Evolutionary conservation across 2,888 invertebrate genomes (phyloP).

Genomic region (Morpho deidamia): DNA sequence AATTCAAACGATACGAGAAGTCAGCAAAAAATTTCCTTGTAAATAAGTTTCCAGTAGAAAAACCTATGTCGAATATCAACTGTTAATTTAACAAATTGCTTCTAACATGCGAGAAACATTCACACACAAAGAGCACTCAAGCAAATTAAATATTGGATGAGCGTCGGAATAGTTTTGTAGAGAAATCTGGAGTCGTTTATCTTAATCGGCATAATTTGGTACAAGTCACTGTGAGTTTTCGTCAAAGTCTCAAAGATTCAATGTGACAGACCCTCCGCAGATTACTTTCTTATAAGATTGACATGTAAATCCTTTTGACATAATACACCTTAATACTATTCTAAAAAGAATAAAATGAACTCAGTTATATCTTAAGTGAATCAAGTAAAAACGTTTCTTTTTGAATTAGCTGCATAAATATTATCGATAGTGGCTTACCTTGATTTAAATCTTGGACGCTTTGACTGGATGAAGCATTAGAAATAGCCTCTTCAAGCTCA

Average conservation of each 20-base stretch:
- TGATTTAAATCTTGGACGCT: slow-evolving; percentile 87
- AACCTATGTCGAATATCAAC: slow-evolving; percentile 25
- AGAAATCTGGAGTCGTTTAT: slow-evolving; percentile 66
- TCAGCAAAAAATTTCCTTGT: too few relatives aligned
- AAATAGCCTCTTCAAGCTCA: slow-evolving; percentile 83
- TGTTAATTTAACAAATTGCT: slow-evolving; percentile 72
- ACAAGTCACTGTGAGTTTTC: slow-evolving; percentile 60
- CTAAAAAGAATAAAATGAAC: background rate
- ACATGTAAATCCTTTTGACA: slow-evolving; percentile 44
- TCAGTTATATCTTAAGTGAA: background rate
- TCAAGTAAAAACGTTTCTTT: background rate
- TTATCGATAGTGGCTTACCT: slow-evolving; percentile 59
- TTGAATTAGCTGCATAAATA: background rate
- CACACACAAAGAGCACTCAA: slow-evolving; percentile 69
- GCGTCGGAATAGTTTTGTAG: slow-evolving; percentile 54
- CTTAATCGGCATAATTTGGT: slow-evolving; percentile 74
- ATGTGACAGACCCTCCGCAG: slow-evolving; percentile 57
- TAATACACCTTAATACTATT: slow-evolving; percentile 26
- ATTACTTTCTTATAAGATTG: slow-evolving; percentile 42
- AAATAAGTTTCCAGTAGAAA: too few relatives aligned
- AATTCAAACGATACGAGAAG: background rate
- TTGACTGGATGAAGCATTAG: slow-evolving; percentile 89
- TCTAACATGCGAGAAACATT: slow-evolving; percentile 60
- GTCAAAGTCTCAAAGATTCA: slow-evolving; percentile 42
- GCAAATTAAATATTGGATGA: slow-evolving; percentile 72